Evolutionary conservation across 2,888 invertebrate genomes (phyloP), one percentile per base, ranked within the genome.

Genomic region (Neocrepidodera transversa): DNA sequence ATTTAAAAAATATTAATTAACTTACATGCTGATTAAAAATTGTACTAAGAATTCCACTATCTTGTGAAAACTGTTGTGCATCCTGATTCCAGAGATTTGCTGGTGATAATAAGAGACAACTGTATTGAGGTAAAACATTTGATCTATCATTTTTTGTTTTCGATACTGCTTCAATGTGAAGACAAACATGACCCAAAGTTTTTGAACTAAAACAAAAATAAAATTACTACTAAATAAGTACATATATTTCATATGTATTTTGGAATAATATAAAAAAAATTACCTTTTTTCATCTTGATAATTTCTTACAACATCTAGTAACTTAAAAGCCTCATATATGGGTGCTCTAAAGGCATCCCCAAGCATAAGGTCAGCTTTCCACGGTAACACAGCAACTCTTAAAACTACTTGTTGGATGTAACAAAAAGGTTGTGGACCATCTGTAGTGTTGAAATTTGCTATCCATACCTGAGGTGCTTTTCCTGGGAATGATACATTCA

Each of bases 21-120:
- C 79, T 78, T 82, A 92, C 93, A 85, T 93, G 92, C 79, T 92
- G 87, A 67, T 87, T 90, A 79, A 90, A 92, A 62, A 95, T 87
- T 0, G 93, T 94, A 68, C 86, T 87, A 63, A 94, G 83, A 65
- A 95, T 86, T 74, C 91, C 90, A 8, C 87, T 84, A 77, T 95
- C 95, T 64, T 88, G 83, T 50, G 89, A 86, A 77, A 93, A 95
- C 36, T 87, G 83, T 71, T 91, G 88, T 23, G 88, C 82, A 77
- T 91, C 91, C 76, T 93, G 90, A 68, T 90, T 88, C 97, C 97
- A 97, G 58, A 97, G 84, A 81, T 94, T 95, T 4, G 95, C 95
- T 0, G 97, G 97, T 0, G 97, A 97, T 6, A 97, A 81, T 32
- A 95, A 82, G 18, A 97, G 84, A 78, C 97, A 97, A 77, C 89